A percentile compares a stretch with the other conserved stretches of the same genome.
Conservation (phyloP, 2,797 vertebrate species). For the Pangasius mekongensis region DNA sequence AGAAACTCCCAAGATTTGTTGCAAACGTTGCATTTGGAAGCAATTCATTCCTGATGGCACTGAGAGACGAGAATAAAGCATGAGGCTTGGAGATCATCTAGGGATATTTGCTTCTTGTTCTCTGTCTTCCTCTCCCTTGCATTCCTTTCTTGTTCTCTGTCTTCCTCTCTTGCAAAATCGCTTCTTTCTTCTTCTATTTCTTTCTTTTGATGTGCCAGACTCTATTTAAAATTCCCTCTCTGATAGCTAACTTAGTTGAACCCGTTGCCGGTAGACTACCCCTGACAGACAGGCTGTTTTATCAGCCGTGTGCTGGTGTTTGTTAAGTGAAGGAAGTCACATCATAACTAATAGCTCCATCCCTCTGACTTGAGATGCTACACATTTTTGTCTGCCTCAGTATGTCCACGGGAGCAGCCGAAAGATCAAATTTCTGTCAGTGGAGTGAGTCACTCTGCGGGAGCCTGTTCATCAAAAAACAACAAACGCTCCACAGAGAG, state of each 20-base stretch:
- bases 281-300: slow-evolving; percentile 35
- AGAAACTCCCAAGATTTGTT: slow-evolving; percentile 6
- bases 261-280: slow-evolving; percentile 12
- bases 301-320: slow-evolving; percentile 42
- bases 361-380: slow-evolving; percentile 43
- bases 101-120: slow-evolving; percentile 27
- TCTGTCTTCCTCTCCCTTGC: background rate
- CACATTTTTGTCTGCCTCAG: background rate
- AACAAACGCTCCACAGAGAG: background rate
- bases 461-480: slow-evolving; percentile 14
- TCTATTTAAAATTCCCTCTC: background rate
- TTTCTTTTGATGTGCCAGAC: background rate
- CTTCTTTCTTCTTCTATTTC: background rate
- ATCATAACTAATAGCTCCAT: slow-evolving; percentile 53
- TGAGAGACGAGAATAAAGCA: slow-evolving; percentile 29
- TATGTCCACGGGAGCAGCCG: background rate
- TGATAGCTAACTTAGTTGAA: slow-evolving; percentile 23
- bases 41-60: slow-evolving; percentile 21
- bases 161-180: slow-evolving; percentile 1
- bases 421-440: slow-evolving; percentile 48
- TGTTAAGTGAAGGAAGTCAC: slow-evolving; percentile 47
- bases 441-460: slow-evolving; percentile 28
- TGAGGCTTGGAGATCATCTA: slow-evolving; percentile 31
- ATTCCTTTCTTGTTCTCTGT: slow-evolving; percentile 21
- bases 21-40: background rate